A percentile compares a stretch with the other conserved stretches of the same genome.
Evolutionary conservation across 2,113 vertebrate species (phyloP).

Genomic region (Eubucco bourcierii): DNA sequence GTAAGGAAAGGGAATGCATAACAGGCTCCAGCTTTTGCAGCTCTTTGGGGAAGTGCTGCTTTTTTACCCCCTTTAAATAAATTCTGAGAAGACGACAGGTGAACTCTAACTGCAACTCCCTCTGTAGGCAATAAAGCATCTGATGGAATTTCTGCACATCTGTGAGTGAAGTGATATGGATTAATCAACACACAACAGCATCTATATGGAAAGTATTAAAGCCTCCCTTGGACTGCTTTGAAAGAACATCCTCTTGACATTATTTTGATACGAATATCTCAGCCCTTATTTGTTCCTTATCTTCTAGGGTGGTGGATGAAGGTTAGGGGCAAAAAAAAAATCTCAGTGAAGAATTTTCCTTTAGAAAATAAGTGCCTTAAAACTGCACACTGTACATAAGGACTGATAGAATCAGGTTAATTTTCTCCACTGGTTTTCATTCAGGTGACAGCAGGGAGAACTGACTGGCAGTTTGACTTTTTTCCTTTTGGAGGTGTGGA

Average conservation of each 20-base stretch:
- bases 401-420: background rate
- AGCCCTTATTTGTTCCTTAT: background rate
- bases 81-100: slow-evolving; percentile 46
- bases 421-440: background rate
- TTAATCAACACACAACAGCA: slow-evolving; percentile 41
- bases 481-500: background rate
- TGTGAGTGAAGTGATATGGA: slow-evolving; percentile 32
- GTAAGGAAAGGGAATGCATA: background rate
- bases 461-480: background rate
- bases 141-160: slow-evolving; percentile 53
- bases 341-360: background rate
- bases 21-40: slow-evolving; percentile 14
- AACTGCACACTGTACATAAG: background rate
- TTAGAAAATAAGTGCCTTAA: background rate
- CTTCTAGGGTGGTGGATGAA: background rate
- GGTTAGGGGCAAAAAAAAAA: background rate
- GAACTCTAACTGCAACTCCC: slow-evolving; percentile 67
- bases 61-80: slow-evolving; percentile 60
- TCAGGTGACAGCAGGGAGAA: background rate
- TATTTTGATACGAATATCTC: slow-evolving; percentile 1
- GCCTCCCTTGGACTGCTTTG: background rate
- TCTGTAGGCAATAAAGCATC: slow-evolving; percentile 62
- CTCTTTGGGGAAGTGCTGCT: slow-evolving; percentile 45
- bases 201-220: background rate
- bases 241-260: background rate